A percentile compares a stretch with the other conserved stretches of the same genome.
Conservation (phyloP, 2,113 vertebrate species). For the Ophthalmolycus amberensis region DNA sequence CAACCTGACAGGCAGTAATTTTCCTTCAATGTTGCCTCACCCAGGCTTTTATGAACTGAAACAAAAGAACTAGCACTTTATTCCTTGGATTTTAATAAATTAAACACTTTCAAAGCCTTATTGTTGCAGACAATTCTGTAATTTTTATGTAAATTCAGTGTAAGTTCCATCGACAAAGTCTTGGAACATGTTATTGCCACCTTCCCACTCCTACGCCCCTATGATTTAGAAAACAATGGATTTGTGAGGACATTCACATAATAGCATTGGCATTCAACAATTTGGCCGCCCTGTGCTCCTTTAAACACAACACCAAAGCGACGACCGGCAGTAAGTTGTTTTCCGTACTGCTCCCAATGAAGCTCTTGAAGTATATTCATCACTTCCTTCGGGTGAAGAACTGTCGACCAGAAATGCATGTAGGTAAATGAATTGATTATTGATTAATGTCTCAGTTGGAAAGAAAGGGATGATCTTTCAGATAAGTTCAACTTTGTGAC, state of each 20-base stretch:
- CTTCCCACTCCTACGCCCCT: slow-evolving; percentile 36
- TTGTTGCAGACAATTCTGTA: not conserved
- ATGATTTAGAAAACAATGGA: slow-evolving; percentile 25
- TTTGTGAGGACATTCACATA: slow-evolving; percentile 35
- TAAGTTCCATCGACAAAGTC: not conserved
- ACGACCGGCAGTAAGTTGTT: not conserved
- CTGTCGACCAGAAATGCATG: not conserved
- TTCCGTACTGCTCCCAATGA: not conserved
- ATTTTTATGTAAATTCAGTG: slow-evolving; percentile 5
- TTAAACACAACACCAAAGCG: not conserved
- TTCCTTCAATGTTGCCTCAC: slow-evolving; percentile 50
- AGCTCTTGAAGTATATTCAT: not conserved
- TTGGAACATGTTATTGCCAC: slow-evolving; percentile 11
- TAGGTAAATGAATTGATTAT: not conserved
- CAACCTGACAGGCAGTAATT: slow-evolving; percentile 45
- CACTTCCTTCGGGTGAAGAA: not conserved
- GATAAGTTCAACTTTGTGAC: not conserved
- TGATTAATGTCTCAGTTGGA: not conserved
- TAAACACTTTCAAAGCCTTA: slow-evolving; percentile 19
- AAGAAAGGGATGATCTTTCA: not conserved
- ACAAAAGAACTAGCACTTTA: slow-evolving; percentile 40
- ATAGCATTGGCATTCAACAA: not conserved
- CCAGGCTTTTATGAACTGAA: slow-evolving; percentile 48
- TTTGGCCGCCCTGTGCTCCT: not conserved
- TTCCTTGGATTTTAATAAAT: slow-evolving; percentile 39